phyloP scores from a whole-genome alignment of 2,797 vertebrate genomes.

The Odontamblyopus rebecca region DNA sequence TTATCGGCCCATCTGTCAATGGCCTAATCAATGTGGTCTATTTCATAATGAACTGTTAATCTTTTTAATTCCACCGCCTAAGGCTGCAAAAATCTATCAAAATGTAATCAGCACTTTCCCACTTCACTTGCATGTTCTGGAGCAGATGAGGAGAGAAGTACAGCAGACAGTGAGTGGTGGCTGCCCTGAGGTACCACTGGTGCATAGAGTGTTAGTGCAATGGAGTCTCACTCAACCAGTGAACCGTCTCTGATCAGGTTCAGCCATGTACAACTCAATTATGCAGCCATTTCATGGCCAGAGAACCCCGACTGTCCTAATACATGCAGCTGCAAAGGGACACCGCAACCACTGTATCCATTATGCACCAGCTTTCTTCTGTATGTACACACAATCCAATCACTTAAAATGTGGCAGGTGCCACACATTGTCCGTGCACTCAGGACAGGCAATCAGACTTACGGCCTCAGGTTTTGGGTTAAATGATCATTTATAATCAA shows the following conservation, averaged over 20 bases:
- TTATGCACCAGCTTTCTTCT: conserved; percentile 21
- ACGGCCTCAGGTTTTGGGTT: conserved; percentile 56
- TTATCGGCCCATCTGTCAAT: conserved; percentile 76
- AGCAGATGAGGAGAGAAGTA: conserved; percentile 58
- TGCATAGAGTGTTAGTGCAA: conserved; percentile 69
- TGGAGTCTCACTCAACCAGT: conserved; percentile 73
- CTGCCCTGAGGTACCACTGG: conserved; percentile 67
- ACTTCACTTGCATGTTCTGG: conserved; percentile 51
- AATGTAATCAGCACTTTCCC: conserved; percentile 75
- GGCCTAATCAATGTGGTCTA: conserved; percentile 75
- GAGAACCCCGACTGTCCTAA: conserved; percentile 74
- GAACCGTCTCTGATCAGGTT: conserved; percentile 81
- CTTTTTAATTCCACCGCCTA: conserved; percentile 80
- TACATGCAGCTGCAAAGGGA: conserved; percentile 61
- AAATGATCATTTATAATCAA: conserved; percentile 66
- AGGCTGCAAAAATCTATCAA: conserved; percentile 81
- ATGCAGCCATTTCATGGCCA: conserved; percentile 79
- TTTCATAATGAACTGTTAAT: conserved; percentile 84
- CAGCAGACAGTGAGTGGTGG: conserved; percentile 51
- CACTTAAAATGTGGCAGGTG: conserved; percentile 43
- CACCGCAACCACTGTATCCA: conserved; percentile 27
- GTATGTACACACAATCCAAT: conserved; percentile 12
- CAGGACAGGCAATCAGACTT: conserved; percentile 33
- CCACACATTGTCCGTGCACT: conserved; percentile 31
- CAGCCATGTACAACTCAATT: conserved; percentile 81